These are phyloP conservation scores for Elegia similella DNA, from an alignment of 2,888 invertebrate species.

Conservation along the genomic window DNA sequence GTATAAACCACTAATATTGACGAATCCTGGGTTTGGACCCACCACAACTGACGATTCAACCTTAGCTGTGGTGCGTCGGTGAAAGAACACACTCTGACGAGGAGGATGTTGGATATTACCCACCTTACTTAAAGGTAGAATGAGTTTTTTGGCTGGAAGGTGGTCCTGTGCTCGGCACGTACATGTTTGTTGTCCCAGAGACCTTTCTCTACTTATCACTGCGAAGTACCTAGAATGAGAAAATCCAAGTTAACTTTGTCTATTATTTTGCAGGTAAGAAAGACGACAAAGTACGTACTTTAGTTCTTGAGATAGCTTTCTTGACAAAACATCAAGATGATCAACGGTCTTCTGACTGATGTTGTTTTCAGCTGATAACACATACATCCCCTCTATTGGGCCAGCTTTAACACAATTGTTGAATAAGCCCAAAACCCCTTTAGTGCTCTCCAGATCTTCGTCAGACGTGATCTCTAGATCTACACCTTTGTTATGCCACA, in stretches of 20 bases:
- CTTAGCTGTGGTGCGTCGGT: no score
- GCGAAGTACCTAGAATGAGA: constrained; percentile 24
- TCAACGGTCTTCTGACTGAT: constrained; percentile 27
- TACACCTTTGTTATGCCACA: constrained; percentile 27
- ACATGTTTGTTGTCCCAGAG: constrained; percentile 26
- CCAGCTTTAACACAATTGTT: constrained; percentile 30
- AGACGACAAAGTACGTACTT: constrained; percentile 31
- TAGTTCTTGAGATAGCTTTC: constrained; percentile 36
- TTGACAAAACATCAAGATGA: constrained; percentile 35
- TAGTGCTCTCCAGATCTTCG: constrained; percentile 19
- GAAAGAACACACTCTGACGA: no score
- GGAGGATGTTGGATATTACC: no score
- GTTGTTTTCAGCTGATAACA: constrained; percentile 21
- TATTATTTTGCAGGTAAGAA: neutral
- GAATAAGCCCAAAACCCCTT: constrained; percentile 27
- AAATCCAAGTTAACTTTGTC: no score
- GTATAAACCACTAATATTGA: no score
- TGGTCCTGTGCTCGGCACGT: constrained; percentile 19
- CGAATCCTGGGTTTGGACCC: no score
- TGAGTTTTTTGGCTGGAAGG: constrained; percentile 28
- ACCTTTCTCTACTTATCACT: constrained; percentile 21
- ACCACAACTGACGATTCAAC: no score
- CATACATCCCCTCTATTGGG: constrained; percentile 38
- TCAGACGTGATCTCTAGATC: constrained; percentile 23
- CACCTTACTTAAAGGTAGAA: constrained; percentile 25